Base-by-base conservation (phyloP, 2,888 invertebrate species). In the Clunio marinus region DNA sequence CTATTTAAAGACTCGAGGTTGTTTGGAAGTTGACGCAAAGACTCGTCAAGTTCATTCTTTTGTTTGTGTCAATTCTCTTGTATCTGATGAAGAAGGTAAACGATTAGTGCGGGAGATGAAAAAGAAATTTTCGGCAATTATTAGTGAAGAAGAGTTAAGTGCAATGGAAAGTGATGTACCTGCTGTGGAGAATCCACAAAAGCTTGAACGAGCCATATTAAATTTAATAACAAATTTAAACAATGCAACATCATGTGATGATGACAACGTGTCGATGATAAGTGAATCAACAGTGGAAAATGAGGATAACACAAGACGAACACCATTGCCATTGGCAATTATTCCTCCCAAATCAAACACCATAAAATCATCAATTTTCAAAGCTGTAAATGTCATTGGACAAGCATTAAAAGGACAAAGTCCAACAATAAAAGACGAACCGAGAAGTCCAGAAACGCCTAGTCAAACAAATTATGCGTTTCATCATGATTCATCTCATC, bases 1-100 rank as follows among this genome's bases (percentile, higher is more conserved):
- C 72, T 93, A 90, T 74, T 83, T 94, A 76, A 84, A 88, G 74
- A 91, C 93, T 0, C 84, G 88, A 72, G 94, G 94, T 8, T 93
- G 86, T 74, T 82, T 94, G 66, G 93, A 93, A 79, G 87, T 89
- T 71, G 90, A 92, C 74, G 86, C 84, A 74, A 81, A 81, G 59
- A 86, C 88, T 4, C 89, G 91, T 72, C 85, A 85, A 69, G 89
- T 92, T 25, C 88, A 88, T 75, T 91, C 92, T 70, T 93, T 94
- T 78, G 87, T 93, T 41, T 94, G 93, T 78, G 84, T 93, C 69
- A 94, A 94, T 76, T 88, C 88, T 70, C 81, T 91, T 68, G 81
- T 88, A 20, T 84, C 86, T 71, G 85, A 88, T 69, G 86, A 87
- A 70, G 91, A 91, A 74, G 93, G 93, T 10, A 80, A 83, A 70